Evolutionary conservation across 1,140 invertebrate genomes (phyloP).

Genomic region (Drosophila pandora): DNA sequence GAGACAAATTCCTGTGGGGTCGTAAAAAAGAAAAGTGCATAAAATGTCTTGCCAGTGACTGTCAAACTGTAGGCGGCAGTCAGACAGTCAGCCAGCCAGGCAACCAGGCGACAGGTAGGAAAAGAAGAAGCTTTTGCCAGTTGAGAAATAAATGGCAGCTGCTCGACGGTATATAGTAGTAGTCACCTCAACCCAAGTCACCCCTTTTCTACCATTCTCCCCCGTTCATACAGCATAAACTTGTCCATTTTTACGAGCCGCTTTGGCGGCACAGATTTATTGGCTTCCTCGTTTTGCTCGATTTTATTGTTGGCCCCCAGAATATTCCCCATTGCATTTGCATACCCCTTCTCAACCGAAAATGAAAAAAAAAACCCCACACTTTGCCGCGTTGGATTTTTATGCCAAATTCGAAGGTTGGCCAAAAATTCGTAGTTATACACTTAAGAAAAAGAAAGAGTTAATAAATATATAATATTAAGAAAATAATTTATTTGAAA

Average conservation of each 20-base stretch:
- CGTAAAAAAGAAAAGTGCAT: constrained; percentile 51
- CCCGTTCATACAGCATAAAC: constrained; percentile 33
- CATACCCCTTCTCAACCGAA: constrained; percentile 16
- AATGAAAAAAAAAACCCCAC: not conserved
- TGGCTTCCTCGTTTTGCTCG: constrained; percentile 52
- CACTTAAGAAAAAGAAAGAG: not conserved
- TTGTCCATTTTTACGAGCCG: constrained; percentile 62
- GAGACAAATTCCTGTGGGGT: constrained; percentile 30
- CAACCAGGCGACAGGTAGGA: constrained; percentile 44
- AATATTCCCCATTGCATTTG: constrained; percentile 45
- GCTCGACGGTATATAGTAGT: constrained; percentile 11
- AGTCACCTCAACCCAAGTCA: not conserved
- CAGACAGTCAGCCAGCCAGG: constrained; percentile 45
- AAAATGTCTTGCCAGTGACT: constrained; percentile 43
- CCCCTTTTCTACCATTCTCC: not conserved
- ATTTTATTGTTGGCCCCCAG: constrained; percentile 55
- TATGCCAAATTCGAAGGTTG: constrained; percentile 49
- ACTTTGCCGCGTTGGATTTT: constrained; percentile 31
- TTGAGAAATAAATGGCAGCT: constrained; percentile 43
- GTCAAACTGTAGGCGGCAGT: constrained; percentile 49
- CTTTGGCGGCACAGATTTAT: constrained; percentile 62
- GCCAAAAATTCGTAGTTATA: constrained; percentile 32
- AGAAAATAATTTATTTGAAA: not conserved
- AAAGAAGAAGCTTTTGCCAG: constrained; percentile 10
- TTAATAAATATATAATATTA: not conserved